Conservation (phyloP, 2,797 vertebrate species). For the Oreochromis mossambicus region DNA sequence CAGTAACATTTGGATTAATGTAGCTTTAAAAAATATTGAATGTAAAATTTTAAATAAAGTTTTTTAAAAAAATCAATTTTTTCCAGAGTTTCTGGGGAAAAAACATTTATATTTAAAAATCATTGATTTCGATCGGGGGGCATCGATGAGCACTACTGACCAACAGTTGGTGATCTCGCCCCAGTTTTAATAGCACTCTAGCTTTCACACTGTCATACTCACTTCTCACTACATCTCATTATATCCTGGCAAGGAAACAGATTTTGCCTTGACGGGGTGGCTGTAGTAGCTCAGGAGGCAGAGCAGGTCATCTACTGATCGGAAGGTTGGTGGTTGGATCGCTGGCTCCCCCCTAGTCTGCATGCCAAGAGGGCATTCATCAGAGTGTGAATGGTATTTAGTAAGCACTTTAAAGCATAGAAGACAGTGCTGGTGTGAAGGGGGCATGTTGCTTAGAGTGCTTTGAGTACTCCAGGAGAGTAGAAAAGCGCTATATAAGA, state of each 20-base stretch:
- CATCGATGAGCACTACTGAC: neutral
- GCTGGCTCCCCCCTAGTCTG: too few relatives aligned
- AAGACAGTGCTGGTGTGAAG: too few relatives aligned
- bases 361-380: too few relatives aligned
- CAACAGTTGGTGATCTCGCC: neutral
- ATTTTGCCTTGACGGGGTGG: rapidly evolving
- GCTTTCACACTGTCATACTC: neutral
- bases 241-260: neutral
- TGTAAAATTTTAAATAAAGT: neutral
- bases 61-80: too few relatives aligned
- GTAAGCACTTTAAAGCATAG: too few relatives aligned
- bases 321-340: too few relatives aligned
- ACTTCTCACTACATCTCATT: neutral
- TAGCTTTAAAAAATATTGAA: rapidly evolving
- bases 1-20: neutral
- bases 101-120: neutral
- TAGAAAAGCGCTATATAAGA: too few relatives aligned
- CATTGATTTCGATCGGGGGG: neutral
- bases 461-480: too few relatives aligned
- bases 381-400: too few relatives aligned
- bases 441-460: too few relatives aligned
- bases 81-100: neutral
- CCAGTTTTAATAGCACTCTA: neutral
- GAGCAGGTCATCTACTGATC: neutral
- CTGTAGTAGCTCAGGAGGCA: neutral